Percentiles rank a stretch among this genome's conserved stretches.
phyloP scores from a whole-genome alignment of 23 tunicate species.

The Trididemnum miniatum region DNA sequence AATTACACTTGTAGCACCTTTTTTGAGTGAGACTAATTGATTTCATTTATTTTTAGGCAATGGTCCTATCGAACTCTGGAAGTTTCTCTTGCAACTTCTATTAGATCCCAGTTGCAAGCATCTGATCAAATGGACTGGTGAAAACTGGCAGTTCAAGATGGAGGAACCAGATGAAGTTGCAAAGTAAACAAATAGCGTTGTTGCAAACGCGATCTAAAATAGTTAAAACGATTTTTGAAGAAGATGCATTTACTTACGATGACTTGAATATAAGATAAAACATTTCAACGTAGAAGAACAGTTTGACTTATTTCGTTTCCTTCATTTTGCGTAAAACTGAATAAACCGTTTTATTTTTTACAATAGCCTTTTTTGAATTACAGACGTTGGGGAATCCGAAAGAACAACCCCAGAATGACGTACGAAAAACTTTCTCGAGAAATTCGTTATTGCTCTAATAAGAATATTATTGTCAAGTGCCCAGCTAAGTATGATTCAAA shows the following conservation, averaged over 20 bases:
- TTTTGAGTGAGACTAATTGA: too few species aligned
- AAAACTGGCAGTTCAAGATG: slow-evolving; percentile 91
- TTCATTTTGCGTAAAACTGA: background rate
- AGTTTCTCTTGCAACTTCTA: slow-evolving; percentile 71
- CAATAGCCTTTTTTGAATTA: too few species aligned
- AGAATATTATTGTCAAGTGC: slow-evolving; percentile 87
- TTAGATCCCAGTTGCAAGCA: slow-evolving; percentile 84
- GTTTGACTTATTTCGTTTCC: background rate
- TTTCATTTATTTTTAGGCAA: too few species aligned
- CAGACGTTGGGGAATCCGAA: slow-evolving; percentile 89
- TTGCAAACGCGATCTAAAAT: too few species aligned
- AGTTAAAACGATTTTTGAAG: too few species aligned
- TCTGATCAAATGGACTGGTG: slow-evolving; percentile 89
- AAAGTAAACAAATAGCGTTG: too few species aligned
- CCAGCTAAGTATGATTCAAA: slow-evolving; percentile 87
- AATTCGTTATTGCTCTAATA: slow-evolving; percentile 85
- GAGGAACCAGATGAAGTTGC: slow-evolving; percentile 96
- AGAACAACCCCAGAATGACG: slow-evolving; percentile 92
- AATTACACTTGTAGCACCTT: too few species aligned
- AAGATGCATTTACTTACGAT: background rate
- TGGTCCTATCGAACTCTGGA: too few species aligned
- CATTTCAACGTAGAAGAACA: background rate
- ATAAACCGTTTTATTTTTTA: too few species aligned
- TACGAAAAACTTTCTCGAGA: slow-evolving; percentile 89
- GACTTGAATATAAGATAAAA: background rate